Evolutionary conservation across 1,140 invertebrate species (phyloP).

Genomic region (Brachionus calyciflorus): DNA sequence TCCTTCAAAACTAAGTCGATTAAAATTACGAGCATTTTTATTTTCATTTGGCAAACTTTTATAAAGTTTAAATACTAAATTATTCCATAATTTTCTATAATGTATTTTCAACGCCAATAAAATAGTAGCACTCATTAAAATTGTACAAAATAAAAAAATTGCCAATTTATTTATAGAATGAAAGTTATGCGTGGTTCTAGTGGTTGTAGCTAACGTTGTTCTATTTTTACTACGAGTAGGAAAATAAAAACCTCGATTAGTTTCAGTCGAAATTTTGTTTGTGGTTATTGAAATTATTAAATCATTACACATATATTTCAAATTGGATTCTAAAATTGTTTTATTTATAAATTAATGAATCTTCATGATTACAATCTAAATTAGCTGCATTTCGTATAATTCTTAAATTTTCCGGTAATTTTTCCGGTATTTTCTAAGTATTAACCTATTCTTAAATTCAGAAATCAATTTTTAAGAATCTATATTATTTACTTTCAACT

Average conservation of each 20-base stretch:
- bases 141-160: background rate
- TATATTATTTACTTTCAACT: too few relatives aligned
- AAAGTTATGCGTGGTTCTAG: background rate
- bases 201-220: background rate
- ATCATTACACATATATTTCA: background rate
- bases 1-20: background rate
- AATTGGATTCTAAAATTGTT: background rate
- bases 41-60: background rate
- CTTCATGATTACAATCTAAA: background rate
- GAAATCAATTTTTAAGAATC: too few relatives aligned
- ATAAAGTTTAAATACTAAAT: constrained; percentile 1
- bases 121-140: constrained; percentile 6
- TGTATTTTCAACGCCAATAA: background rate
- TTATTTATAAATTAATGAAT: background rate
- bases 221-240: background rate
- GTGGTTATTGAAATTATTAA: background rate
- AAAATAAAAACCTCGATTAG: background rate
- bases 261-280: background rate
- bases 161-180: background rate
- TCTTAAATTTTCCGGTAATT: too few relatives aligned
- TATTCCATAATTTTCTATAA: constrained; percentile 10
- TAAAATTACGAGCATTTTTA: background rate
- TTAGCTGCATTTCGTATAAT: background rate
- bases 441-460: too few relatives aligned
- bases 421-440: too few relatives aligned